Base-by-base conservation (phyloP, 2,113 vertebrate species). In the Speoplatyrhinus poulsoni region DNA sequence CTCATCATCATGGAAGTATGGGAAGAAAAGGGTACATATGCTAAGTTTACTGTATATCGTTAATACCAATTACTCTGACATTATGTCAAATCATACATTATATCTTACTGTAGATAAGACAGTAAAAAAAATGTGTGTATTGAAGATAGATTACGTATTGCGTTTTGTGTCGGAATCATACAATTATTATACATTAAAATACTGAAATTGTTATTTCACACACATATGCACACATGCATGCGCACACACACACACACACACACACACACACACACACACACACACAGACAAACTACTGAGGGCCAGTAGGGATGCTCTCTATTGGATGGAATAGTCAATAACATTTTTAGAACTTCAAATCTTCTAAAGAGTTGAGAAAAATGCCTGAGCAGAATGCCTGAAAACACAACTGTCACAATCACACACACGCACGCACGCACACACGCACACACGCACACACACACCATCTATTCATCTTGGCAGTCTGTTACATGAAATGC, bases 301-400 rank as follows among this genome's bases (percentile, higher is more conserved):
- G 62, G 68, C 64, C 70, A 19, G 64, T 67, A 41, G 79, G 65
- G 57, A 66, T 73, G 17, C 72, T 41, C 63, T 67, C 3, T 58
- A 12, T 32, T 11, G 61, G 68, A 54, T 72, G 67, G 63, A 70
- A 56, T 70, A 67, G 84, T 88, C 83, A 75, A 84, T 87, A 85
- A 52, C 59, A 48, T 75, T 72, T 49, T 67, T 62, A 80, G 76
- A 86, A 72, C 41, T 76, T 50, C 61, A 76, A 78, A 88, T 60
- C 77, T 82, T 77, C 59, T 70, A 74, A 67, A 65, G 57, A 56
- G 65, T 2, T 74, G 48, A 74, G 67, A 79, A 19, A 55, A 2
- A 55, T 41, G 36, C 5, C 36, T 41, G 36, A 41, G 36, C 36
- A 41, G 36, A 41, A 41, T 41, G 1, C 36, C 36, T 5, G 36